Percentiles rank a stretch among this genome's conserved stretches.
phyloP scores from a whole-genome alignment of 2,113 vertebrate species.

The Procavia capensis region DNA sequence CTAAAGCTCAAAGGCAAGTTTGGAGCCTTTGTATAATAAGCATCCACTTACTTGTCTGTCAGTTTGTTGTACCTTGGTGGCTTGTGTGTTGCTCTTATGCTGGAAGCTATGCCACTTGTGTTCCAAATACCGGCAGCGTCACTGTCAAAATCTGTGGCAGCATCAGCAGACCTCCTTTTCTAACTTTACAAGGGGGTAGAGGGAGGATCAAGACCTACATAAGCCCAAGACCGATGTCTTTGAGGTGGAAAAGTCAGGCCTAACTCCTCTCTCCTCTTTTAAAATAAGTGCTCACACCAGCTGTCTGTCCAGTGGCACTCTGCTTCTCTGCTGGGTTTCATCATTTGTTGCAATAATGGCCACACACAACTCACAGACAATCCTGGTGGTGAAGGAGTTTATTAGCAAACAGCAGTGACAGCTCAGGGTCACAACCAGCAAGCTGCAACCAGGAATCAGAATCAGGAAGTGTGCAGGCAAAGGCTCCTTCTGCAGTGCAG shows the following conservation, averaged over 20 bases:
- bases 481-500: too few relatives aligned
- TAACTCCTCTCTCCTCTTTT: not conserved
- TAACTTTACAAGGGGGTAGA: not conserved
- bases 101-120: not conserved
- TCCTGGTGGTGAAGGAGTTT: not conserved
- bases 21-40: fast-evolving
- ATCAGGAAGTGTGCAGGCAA: not conserved
- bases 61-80: not conserved
- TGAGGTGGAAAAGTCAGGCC: not conserved
- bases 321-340: not conserved
- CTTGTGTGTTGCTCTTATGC: not conserved
- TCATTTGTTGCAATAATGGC: not conserved
- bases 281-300: not conserved
- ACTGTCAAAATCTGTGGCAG: not conserved
- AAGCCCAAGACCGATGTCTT: not conserved
- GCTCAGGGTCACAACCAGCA: not conserved
- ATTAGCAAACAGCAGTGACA: not conserved
- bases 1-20: not conserved
- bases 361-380: not conserved
- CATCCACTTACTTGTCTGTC: not conserved
- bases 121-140: not conserved
- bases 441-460: not conserved
- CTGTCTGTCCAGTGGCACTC: not conserved
- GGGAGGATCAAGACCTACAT: not conserved
- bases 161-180: not conserved